These are phyloP conservation scores for Lypha dubia DNA, from an alignment of 2,888 invertebrate genomes.

Conservation along the genomic window DNA sequence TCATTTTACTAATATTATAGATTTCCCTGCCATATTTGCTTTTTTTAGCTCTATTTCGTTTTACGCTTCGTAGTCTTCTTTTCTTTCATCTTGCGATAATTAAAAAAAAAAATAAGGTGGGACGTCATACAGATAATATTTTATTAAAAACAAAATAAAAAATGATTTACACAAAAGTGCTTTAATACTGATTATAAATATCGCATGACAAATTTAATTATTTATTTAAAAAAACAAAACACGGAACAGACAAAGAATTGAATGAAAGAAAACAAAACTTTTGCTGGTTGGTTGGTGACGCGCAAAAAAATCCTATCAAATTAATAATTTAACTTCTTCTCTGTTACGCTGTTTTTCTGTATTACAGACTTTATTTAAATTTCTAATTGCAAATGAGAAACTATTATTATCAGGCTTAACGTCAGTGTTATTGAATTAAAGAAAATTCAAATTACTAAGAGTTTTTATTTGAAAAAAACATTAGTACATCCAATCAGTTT, in stretches of 20 bases:
- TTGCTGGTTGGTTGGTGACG: conserved; percentile 1
- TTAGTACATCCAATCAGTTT: too few relatives aligned
- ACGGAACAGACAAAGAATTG: conserved; percentile 14
- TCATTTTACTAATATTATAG: too few relatives aligned
- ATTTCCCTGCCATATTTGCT: neutral
- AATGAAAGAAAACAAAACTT: conserved; percentile 3
- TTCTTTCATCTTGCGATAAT: neutral
- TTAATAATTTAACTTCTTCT: neutral
- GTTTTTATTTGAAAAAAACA: too few relatives aligned
- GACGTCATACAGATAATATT: conserved; percentile 28
- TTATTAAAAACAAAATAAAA: neutral
- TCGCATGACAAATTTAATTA: conserved; percentile 20
- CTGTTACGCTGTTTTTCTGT: neutral
- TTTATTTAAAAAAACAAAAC: conserved; percentile 19
- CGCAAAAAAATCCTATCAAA: neutral
- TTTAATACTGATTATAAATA: conserved; percentile 8
- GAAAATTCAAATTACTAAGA: too few relatives aligned
- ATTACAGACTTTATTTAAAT: neutral
- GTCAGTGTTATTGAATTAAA: too few relatives aligned
- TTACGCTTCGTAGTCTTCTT: neutral
- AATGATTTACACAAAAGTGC: conserved; percentile 19
- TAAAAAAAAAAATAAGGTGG: neutral
- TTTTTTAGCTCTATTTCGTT: neutral
- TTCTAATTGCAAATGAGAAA: neutral
- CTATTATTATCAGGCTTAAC: too few relatives aligned